Base-by-base conservation (phyloP, 2,113 vertebrate genomes). In the Motacilla alba region DNA sequence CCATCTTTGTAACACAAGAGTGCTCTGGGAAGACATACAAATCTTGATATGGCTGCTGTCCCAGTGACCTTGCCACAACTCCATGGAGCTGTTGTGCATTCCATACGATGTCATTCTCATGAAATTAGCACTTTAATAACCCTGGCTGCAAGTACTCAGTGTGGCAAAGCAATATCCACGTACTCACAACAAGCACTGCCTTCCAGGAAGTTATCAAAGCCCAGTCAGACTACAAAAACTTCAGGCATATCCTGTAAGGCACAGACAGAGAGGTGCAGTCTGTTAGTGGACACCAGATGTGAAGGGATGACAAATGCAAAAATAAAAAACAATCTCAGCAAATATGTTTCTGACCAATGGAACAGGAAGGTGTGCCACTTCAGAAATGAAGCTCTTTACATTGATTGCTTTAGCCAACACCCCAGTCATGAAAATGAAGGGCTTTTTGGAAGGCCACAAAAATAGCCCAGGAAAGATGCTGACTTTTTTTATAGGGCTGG, bases 121-220 rank as follows among this genome's bases (percentile, higher is more conserved):
- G 22, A 92, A 95, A 94, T 83, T 78, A 95, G 83, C 77, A 89
- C 91, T 95, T 89, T 43, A 97, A 89, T 69, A 84, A 89, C 84
- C 70, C 68, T 72, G 53, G 73, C 74, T 89, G 60, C 77, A 84
- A 87, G 37, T 18, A 68, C n/a, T 59, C 62, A 11, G 41, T 9
- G 41, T 52, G 33, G 77, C 58, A 85, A 94, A 94, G 84, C 74
- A 87, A 79, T 18, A 89, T 43, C 53, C 83, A 91, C 0, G 0
- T 68, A 58, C 44, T 87, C 28, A 62, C 62, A 91, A 72, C 44
- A 72, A 95, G 63, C 67, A 24, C 46, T 59, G 81, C 56, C 82
- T 91, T 83, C 83, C 93, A 85, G 77, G 72, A 85, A 90, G 75
- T 67, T 58, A 62, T 16, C 23, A 47, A 85, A 91, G 81, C 37